Base-by-base conservation (phyloP, 2,797 vertebrate genomes). In the Decapterus maruadsi region DNA sequence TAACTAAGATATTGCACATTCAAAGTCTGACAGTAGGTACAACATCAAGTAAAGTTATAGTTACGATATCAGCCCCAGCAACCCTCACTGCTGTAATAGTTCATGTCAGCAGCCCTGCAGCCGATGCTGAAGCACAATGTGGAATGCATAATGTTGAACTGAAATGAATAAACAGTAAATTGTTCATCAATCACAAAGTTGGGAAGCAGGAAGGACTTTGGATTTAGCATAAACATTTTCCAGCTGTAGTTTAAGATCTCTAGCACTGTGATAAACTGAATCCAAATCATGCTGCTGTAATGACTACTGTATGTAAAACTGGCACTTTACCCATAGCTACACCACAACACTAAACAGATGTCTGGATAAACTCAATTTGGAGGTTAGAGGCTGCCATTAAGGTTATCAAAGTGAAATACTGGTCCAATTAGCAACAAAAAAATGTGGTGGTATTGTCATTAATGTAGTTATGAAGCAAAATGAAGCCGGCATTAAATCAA, bases 401-500 rank as follows among this genome's bases (percentile, higher is more conserved):
- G 46, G 58, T 70, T 0, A 67, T 60, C 26, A 54, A 12, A 53
- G 69, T 68, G 42, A 80, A 61, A 4, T 34, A 43, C 36, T 53
- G 56, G 45, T 43, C 4, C 5, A 57, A 67, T 42, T 68, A 42
- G 17, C 2, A 19, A 48, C 45, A 8, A 8, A 8, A 53, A 20
- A 68, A 45, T n/a, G 46, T 38, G 51, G 40, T 34, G 22, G 43
- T 51, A 55, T 22, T 12, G 16, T 54, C n/a, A 56, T 20, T 22
- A 58, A 53, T 46, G 29, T 6, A 1, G 14, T 42, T 36, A 19
- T 36, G 69, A 74, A 61, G 42, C 3, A 31, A 75, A 58, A n/a
- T 36, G 3, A 79, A 80, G 61, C 62, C 20, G 57, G n/a, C 36
- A 26, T 67, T 81, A 72, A 71, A 60, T 9, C 0, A 63, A 68